Evolutionary conservation across 2,797 vertebrate genomes (phyloP), one percentile per base, ranked within the genome.

Genomic region (Pelochelys cantorii): DNA sequence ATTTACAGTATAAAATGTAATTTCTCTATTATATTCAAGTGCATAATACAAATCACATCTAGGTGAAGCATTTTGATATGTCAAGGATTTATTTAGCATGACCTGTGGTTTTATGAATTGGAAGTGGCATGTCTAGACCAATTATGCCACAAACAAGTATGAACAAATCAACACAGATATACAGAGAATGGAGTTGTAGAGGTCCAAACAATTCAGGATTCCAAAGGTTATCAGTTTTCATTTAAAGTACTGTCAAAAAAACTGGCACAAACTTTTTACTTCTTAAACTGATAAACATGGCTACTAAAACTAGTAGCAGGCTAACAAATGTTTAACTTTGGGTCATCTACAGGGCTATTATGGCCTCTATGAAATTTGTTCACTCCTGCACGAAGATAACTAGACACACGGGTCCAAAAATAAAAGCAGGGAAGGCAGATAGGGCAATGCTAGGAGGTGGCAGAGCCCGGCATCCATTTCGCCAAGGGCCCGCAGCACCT

Each of bases 391-490:
- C 13, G n/a, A 48, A 31, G 48, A 20, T n/a, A 1, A 17, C 4
- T 22, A 86, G 53, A 8, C 31, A 13, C 23, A 60, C 7, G 10
- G 27, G 53, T 59, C 37, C 56, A 25, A 3, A 1, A 9, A 17
- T 31, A 25, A 53, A 52, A 52, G 48, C 75, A 31, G 22, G 3
- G 3, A 81, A 79, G 11, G 54, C 54, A 14, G 11, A 77, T 15
- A 75, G 10, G 13, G 80, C 81, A 75, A 0, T 4, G 52, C 31
- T 7, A 42, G 1, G 20, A 20, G 60, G 14, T 1, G 52, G 37
- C 60, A 27, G 0, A 0, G 78, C 5, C 59, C 1, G 5, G n/a
- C 18, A 53, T 34, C 2, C 5, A 31, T 1, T 34, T 22, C 79
- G 27, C 62, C 31, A 5, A 23, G 10, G n/a, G 20, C 68, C 22